Evolutionary conservation across 2,113 vertebrate genomes (phyloP), one percentile per base, ranked within the genome.

Genomic region (Callipepla squamata): DNA sequence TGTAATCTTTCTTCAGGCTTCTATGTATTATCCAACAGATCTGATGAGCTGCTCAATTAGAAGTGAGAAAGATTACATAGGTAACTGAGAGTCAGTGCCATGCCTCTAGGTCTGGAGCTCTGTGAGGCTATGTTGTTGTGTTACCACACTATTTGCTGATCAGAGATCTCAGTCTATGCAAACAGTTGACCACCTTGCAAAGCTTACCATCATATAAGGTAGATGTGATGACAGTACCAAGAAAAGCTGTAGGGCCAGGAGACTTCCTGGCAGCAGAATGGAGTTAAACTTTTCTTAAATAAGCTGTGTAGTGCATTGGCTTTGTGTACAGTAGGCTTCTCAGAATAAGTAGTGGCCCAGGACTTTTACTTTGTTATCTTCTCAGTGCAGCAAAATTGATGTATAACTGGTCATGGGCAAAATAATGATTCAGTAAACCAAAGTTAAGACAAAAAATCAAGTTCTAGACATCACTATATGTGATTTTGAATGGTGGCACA

Each of bases 291-390:
- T 93, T 95, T 86, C 42, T 44, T 86, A 84, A 78, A 57, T 26
- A 75, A 92, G 69, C 73, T 72, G 48, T 67, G 59, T 47, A 73
- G 28, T 57, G 30, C 44, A 7, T 36, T 75, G 76, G 8, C 53
- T 87, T 15, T 79, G 70, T 89, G 61, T 80, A 58, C 63, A 73
- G 59, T 67, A 65, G 89, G 67, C 70, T 92, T 89, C 75, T 66
- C n/a, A 82, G 84, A 87, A 91, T 44, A 95, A 93, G 89, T 32
- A 94, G 58, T 76, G 45, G 45, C 45, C 78, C 47, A 84, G 48
- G 36, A 48, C 66, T 89, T 67, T 9, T 77, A 20, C 65, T 89
- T 87, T 19, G 23, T 58, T 62, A 3, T 69, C 57, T 78, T 90
- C 86, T 47, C 42, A n/a, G 42, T 36, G 57, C 45, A 75, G 28